Evolutionary conservation across 2,113 vertebrate genomes (phyloP).

Genomic region (Perca fluviatilis): DNA sequence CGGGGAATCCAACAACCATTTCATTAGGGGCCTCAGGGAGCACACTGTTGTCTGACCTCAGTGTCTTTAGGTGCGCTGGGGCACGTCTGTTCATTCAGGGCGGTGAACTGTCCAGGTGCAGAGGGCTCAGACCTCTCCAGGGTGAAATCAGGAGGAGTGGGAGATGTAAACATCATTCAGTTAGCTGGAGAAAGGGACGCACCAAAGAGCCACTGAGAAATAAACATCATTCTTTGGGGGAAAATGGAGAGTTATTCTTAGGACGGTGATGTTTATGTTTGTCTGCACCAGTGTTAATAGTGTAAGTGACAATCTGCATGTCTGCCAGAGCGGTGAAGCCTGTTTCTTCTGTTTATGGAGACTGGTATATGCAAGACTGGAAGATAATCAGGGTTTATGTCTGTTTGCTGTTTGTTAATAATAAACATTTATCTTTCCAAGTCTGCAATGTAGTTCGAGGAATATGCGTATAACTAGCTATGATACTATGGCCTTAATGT

Average conservation of each 20-base stretch:
- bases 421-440: conserved; percentile 14
- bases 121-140: conserved; percentile 56
- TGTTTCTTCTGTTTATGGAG: conserved; percentile 48
- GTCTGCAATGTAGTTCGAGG: neutral
- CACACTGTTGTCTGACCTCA: conserved; percentile 50
- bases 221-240: conserved; percentile 72
- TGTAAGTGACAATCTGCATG: conserved; percentile 48
- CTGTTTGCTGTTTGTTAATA: conserved; percentile 10
- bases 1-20: conserved; percentile 58
- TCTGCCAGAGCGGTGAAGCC: conserved; percentile 39
- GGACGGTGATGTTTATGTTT: conserved; percentile 72
- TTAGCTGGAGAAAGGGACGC: conserved; percentile 31
- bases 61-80: conserved; percentile 47
- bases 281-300: conserved; percentile 70
- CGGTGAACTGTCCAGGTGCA: conserved; percentile 68
- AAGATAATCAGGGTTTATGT: conserved; percentile 26
- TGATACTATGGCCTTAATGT: neutral
- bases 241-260: conserved; percentile 74
- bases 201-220: conserved; percentile 60
- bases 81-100: conserved; percentile 57
- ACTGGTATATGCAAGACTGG: conserved; percentile 25
- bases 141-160: conserved; percentile 62
- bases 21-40: conserved; percentile 55
- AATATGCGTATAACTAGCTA: neutral
- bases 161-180: conserved; percentile 77